Evolutionary conservation across 23 tunicate species (phyloP), one percentile per base, ranked within the genome.

Genomic region (Corella eumyota): DNA sequence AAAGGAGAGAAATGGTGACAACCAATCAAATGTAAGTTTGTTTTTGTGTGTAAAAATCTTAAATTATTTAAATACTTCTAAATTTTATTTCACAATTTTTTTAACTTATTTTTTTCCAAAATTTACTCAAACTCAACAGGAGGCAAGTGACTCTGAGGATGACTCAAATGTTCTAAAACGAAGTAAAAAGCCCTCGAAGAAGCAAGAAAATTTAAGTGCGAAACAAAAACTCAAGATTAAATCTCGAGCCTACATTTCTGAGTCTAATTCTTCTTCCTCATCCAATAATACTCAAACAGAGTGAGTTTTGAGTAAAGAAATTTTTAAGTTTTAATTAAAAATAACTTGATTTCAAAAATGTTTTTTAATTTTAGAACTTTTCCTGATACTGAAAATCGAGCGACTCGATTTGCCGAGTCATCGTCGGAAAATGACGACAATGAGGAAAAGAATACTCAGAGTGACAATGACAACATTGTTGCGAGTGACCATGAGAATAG

Each of bases 161-260:
- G 80, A 82, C 3, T 30, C 64, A 9, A 49, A 54, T 35, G 23
- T 64, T 6, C 28, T 57, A 5, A 68, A 64, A 46, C 13, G n/a
- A 3, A 6, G 30, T 28, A 65, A 59, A 37, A 76, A 70, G 38
- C 29, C 56, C 38, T 32, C 82, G 22, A 70, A 70, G 30, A 75
- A 75, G 64, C 70, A 65, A 51, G 82, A 75, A 30, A 32, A 23
- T 25, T 61, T 75, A 50, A 63, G 61, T 57, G 62, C 44, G 30
- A 85, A 85, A 65, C 95, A 85, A 66, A 77, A 77, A 28, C 20
- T 28, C 22, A 85, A 85, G 56, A 80, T 85, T 51, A 85, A 85
- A 37, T 85, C 95, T 0, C 68, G 95, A 27, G 95, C 95, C 33
- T 85, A 77, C 66, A 85, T 85, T 40, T 85, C 95, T 59, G 83